These are phyloP conservation scores for Rhinichthys klamathensis DNA, from an alignment of 2,113 vertebrate species.

Conservation along the genomic window DNA sequence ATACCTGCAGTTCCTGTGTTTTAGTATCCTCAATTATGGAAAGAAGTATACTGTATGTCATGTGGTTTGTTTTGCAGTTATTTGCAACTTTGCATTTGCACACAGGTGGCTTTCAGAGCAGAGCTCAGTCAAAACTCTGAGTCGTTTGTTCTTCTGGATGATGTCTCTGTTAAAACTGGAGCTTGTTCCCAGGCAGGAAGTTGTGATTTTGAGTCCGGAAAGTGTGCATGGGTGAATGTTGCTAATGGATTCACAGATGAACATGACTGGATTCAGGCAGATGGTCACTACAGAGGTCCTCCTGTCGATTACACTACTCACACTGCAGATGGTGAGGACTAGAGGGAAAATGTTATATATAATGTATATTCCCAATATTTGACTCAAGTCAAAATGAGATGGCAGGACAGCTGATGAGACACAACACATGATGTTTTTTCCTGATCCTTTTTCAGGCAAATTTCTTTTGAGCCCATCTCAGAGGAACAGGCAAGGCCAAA, in stretches of 20 bases:
- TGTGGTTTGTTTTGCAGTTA: background rate
- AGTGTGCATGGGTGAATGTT: constrained; percentile 70
- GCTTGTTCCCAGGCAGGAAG: constrained; percentile 66
- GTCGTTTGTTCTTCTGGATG: constrained; percentile 69
- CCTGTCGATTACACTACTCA: constrained; percentile 69
- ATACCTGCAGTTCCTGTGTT: background rate
- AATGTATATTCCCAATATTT: background rate
- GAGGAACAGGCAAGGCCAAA: constrained; percentile 14
- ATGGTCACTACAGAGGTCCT: constrained; percentile 64
- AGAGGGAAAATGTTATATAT: background rate
- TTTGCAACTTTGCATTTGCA: background rate
- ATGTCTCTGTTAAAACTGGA: constrained; percentile 67
- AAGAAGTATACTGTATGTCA: background rate
- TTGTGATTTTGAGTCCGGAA: constrained; percentile 78
- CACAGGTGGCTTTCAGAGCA: constrained; percentile 70
- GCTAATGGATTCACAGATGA: constrained; percentile 45
- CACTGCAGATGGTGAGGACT: constrained; percentile 65
- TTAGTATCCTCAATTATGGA: background rate
- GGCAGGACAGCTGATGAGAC: background rate
- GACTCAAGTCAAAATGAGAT: background rate
- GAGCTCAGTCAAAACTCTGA: constrained; percentile 40
- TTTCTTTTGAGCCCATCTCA: constrained; percentile 71
- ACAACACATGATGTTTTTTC: constrained; percentile 3
- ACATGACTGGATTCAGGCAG: constrained; percentile 70
- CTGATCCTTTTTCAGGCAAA: constrained; percentile 59